Evolutionary conservation across 2,888 invertebrate species (phyloP).

Genomic region (Trypoxylon attenuatum): DNA sequence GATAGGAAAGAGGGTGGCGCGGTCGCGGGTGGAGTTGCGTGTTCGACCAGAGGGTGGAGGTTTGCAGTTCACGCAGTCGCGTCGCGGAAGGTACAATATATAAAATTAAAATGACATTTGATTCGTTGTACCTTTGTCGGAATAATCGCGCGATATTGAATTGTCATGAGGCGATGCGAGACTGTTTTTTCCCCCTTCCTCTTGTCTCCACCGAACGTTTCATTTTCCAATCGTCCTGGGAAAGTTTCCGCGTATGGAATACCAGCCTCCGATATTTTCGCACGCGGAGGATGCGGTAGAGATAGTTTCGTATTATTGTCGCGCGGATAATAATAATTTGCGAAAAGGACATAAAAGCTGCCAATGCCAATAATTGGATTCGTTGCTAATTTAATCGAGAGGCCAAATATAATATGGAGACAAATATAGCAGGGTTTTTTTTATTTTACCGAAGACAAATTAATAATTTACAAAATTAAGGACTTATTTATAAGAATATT

Average conservation of each 20-base stretch:
- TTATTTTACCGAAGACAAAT: no score
- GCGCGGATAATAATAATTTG: slow-evolving; percentile 38
- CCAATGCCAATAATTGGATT: slow-evolving; percentile 51
- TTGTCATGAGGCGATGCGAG: slow-evolving; percentile 31
- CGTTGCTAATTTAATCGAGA: slow-evolving; percentile 53
- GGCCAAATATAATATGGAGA: no score
- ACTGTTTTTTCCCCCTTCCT: slow-evolving; percentile 29
- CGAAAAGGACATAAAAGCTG: slow-evolving; percentile 37
- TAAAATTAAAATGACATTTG: slow-evolving; percentile 54
- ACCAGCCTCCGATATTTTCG: no score
- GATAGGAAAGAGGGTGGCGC: not conserved
- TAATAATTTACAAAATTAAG: no score
- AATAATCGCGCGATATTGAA: slow-evolving; percentile 52
- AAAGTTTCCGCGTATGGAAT: no score
- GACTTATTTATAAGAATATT: no score
- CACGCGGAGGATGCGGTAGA: not conserved
- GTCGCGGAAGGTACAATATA: slow-evolving; percentile 41
- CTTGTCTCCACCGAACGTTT: no score
- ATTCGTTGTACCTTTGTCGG: slow-evolving; percentile 44
- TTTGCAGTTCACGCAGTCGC: not conserved
- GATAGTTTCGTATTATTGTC: slow-evolving; percentile 2
- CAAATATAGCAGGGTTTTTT: no score
- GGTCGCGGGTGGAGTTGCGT: not conserved
- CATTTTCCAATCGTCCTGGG: no score
- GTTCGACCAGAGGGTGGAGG: no score